These are phyloP conservation scores for Peucedramus taeniatus DNA, from an alignment of 2,113 vertebrate genomes.

Conservation along the genomic window DNA sequence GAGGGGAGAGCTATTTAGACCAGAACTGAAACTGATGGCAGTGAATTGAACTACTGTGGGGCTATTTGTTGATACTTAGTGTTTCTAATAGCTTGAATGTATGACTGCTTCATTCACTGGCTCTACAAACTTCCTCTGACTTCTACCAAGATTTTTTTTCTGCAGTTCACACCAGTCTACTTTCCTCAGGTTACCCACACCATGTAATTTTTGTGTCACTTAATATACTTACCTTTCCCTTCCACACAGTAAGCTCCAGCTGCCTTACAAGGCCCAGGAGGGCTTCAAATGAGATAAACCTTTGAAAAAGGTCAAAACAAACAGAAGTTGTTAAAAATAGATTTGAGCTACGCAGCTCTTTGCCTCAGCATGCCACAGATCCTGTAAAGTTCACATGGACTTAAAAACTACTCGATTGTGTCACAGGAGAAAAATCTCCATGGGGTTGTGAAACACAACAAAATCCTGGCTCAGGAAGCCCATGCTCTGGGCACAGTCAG, in stretches of 20 bases:
- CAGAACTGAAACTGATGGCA: slow-evolving; percentile 54
- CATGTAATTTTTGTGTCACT: neutral
- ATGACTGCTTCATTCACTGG: neutral
- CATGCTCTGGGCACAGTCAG: neutral
- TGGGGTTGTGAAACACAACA: neutral
- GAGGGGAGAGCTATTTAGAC: slow-evolving; percentile 41
- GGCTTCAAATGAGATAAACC: neutral
- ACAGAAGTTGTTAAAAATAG: neutral
- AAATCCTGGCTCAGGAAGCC: neutral
- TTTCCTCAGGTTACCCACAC: neutral
- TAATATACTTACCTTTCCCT: neutral
- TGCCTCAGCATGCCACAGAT: neutral
- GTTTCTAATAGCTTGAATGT: slow-evolving; percentile 30
- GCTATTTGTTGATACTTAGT: slow-evolving; percentile 55
- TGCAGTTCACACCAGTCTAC: neutral
- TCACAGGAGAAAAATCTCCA: neutral
- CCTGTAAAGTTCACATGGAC: neutral
- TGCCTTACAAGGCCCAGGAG: neutral
- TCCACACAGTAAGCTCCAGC: neutral
- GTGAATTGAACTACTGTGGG: slow-evolving; percentile 56
- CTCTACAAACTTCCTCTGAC: neutral
- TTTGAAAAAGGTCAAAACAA: neutral
- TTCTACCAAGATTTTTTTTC: neutral
- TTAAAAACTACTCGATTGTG: neutral
- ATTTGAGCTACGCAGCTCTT: neutral